Evolutionary conservation across 2,888 invertebrate genomes (phyloP).

Genomic region (Onchidella celtica): DNA sequence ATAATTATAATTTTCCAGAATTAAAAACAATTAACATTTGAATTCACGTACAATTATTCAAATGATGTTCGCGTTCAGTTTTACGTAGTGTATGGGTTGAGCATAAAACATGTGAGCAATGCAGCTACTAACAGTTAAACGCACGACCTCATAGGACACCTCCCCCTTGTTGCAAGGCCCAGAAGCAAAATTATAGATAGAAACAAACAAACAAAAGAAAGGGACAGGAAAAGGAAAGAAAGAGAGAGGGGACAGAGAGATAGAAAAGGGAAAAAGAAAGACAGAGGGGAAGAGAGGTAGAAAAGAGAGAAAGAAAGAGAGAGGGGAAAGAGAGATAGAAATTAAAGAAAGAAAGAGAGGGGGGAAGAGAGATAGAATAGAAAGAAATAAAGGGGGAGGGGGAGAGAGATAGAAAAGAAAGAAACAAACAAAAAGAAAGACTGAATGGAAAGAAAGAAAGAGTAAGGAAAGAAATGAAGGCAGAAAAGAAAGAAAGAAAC

Average conservation of each 20-base stretch:
- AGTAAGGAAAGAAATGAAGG: neutral
- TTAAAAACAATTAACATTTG: too few relatives aligned
- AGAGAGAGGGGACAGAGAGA: neutral
- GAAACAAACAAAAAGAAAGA: neutral
- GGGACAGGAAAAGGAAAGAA: neutral
- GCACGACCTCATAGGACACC: too few relatives aligned
- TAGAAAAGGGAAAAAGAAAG: neutral
- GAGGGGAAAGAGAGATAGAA: neutral
- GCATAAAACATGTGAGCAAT: too few relatives aligned
- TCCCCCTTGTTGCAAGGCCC: too few relatives aligned
- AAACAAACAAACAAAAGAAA: neutral
- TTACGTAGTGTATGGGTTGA: too few relatives aligned
- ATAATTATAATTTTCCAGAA: too few relatives aligned
- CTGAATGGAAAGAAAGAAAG: neutral
- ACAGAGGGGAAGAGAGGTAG: neutral
- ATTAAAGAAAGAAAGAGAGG: neutral
- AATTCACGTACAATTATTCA: too few relatives aligned
- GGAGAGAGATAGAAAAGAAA: neutral
- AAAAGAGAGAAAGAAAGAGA: neutral
- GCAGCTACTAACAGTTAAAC: too few relatives aligned
- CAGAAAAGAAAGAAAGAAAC: neutral
- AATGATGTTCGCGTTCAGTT: too few relatives aligned
- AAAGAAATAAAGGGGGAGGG: neutral
- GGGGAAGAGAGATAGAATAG: neutral
- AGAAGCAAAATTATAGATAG: neutral